Base-by-base conservation (phyloP, 92 coral and sea anemone species). In the Phenganax marumi region DNA sequence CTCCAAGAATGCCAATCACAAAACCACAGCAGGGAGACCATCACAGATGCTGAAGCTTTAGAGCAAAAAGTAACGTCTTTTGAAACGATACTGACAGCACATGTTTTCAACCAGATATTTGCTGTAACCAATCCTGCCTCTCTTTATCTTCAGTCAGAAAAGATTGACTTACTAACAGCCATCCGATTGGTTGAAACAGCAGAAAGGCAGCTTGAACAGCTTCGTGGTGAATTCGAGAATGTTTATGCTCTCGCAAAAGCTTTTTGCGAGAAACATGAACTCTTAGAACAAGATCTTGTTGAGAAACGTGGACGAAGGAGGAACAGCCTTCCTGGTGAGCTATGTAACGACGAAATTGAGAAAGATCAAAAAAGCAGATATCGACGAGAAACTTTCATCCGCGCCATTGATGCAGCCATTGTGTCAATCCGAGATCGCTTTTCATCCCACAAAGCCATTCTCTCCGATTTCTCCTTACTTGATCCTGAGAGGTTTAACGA, bases 31-130 rank as follows among this genome's bases (percentile, higher is more conserved):
- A 64, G 48, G 10, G 71, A 64, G 71, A 64, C 71, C 71, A 64
- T 64, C 71, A 64, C 71, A 12, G 71, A 64, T 17, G 71, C 71
- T 64, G 71, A 64, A 64, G 71, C 71, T 39, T 19, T 64, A 19
- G 71, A 64, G 71, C 71, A 8, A 7, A 64, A 64, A 19, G 11
- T 64, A 19, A 64, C 71, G 16, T 64, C 71, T 17, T 64, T 64
- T 19, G 71, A 18, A 19, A 64, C 71, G 14, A 19, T 64, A 11
- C 71, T 64, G 11, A 22, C 71, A 8, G 71, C 71, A 64, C 71
- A 64, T 64, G 71, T 64, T 64, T 64, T 64, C 71, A 64, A 64
- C 71, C n/a, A 64, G 71, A 22, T 64, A 64, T 64, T 64, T 64
- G 10, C 71, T 12, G 22, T 64, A 64, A 64, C 71, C 18, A 39